These are phyloP conservation scores for Melanotaenia maccullochi DNA, from an alignment of 2,797 vertebrate species.

Conservation along the genomic window DNA sequence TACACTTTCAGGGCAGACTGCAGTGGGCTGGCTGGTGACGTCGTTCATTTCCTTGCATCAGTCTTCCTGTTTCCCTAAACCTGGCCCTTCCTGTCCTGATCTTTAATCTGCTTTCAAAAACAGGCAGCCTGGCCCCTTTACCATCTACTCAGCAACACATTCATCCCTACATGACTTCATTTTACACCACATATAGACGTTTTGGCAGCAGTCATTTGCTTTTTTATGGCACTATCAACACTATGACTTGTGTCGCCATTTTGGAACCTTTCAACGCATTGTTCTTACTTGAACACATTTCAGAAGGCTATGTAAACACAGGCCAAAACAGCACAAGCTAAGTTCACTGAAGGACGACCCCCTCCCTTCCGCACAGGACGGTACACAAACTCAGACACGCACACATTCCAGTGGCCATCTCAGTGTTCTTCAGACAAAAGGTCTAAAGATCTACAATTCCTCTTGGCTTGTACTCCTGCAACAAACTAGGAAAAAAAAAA, in stretches of 20 bases:
- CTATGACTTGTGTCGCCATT: conserved; percentile 45
- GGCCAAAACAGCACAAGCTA: conserved; percentile 54
- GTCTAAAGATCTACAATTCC: background rate
- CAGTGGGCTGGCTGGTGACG: conserved; percentile 80
- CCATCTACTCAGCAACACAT: conserved; percentile 6
- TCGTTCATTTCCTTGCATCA: conserved; percentile 81
- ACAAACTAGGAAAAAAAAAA: background rate
- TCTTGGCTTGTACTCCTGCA: background rate
- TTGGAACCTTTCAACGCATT: conserved; percentile 55
- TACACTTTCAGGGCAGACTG: conserved; percentile 75
- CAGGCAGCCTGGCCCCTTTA: conserved; percentile 37
- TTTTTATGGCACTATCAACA: conserved; percentile 11
- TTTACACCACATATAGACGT: background rate
- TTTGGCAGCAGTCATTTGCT: background rate
- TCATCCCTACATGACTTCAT: background rate
- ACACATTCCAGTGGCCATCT: conserved; percentile 57
- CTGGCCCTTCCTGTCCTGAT: conserved; percentile 85
- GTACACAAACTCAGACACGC: conserved; percentile 47
- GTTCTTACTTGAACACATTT: conserved; percentile 59
- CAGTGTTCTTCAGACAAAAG: conserved; percentile 16
- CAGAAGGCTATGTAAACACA: conserved; percentile 61
- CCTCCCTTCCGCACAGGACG: conserved; percentile 72
- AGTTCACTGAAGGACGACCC: conserved; percentile 61
- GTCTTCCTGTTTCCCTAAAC: conserved; percentile 87
- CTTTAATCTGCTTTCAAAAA: conserved; percentile 80